Conservation (phyloP, 2,888 invertebrate genomes). For the Cheilosia urbana region DNA sequence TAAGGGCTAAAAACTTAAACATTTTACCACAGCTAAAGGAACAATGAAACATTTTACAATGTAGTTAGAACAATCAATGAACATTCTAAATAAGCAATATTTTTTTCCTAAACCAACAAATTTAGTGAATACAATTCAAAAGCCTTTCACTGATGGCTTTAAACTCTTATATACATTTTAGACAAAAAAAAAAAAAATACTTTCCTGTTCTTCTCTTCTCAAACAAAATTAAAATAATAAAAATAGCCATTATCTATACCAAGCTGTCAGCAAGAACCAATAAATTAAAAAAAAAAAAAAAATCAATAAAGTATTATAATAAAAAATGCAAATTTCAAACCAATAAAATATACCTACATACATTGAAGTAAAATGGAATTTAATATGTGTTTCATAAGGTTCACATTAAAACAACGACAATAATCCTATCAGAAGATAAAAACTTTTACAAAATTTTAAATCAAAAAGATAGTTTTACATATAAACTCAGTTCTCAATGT, state of each 20-base stretch:
- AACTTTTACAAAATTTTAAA: conserved; percentile 18
- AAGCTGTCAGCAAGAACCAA: conserved; percentile 67
- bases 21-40: conserved; percentile 5
- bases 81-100: conserved; percentile 74
- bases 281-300: conserved; percentile 26
- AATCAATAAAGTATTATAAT: not conserved
- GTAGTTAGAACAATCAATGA: conserved; percentile 73
- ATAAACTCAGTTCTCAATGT: conserved; percentile 2
- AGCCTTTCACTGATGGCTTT: conserved; percentile 66
- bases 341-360: conserved; percentile 16
- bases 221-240: conserved; percentile 14
- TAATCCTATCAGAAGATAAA: conserved; percentile 61
- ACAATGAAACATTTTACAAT: conserved; percentile 56
- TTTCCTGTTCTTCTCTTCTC: conserved; percentile 45
- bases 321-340: not conserved
- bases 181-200: conserved; percentile 3
- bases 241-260: conserved; percentile 22
- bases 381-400: conserved; percentile 46
- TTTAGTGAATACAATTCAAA: conserved; percentile 43
- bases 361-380: conserved; percentile 48
- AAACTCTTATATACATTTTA: conserved; percentile 59
- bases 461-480: conserved; percentile 5
- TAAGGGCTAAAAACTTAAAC: not conserved
- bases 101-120: conserved; percentile 56
- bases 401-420: conserved; percentile 67